Percentiles rank a stretch among this genome's conserved stretches.
These are phyloP conservation scores for Sphaerophoria rueppellii DNA, from an alignment of 2,888 invertebrate species.

Conservation along the genomic window DNA sequence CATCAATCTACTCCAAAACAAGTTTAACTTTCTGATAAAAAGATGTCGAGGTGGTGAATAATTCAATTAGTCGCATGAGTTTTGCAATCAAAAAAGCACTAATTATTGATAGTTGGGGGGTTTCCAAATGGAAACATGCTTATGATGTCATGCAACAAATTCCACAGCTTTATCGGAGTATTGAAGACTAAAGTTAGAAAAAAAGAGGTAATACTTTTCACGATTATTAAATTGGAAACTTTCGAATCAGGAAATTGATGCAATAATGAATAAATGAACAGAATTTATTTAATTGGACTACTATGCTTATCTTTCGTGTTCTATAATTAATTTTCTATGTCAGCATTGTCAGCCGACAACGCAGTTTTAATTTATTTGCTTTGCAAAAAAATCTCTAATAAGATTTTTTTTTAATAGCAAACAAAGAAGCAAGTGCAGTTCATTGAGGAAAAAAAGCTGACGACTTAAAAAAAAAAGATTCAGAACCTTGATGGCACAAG, in stretches of 20 bases:
- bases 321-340: background rate
- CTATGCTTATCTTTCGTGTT: background rate
- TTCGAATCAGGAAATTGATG: background rate
- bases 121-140: too few relatives aligned
- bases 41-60: too few relatives aligned
- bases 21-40: too few relatives aligned
- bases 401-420: background rate
- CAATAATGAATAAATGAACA: background rate
- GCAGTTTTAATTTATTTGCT: background rate
- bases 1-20: too few relatives aligned
- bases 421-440: background rate
- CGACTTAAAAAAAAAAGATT: constrained; percentile 11
- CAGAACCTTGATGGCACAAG: background rate
- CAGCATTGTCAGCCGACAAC: background rate
- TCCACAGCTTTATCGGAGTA: too few relatives aligned
- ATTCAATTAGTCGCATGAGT: too few relatives aligned
- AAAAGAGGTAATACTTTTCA: too few relatives aligned
- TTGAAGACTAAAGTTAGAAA: too few relatives aligned
- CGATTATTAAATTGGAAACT: too few relatives aligned
- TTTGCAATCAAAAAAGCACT: too few relatives aligned
- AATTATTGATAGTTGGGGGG: too few relatives aligned
- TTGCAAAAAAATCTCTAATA: background rate
- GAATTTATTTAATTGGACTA: background rate
- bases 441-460: background rate
- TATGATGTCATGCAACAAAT: too few relatives aligned